These are phyloP conservation scores for Mesorhabditis belari DNA, from an alignment of 2,888 invertebrate genomes.

Conservation along the genomic window DNA sequence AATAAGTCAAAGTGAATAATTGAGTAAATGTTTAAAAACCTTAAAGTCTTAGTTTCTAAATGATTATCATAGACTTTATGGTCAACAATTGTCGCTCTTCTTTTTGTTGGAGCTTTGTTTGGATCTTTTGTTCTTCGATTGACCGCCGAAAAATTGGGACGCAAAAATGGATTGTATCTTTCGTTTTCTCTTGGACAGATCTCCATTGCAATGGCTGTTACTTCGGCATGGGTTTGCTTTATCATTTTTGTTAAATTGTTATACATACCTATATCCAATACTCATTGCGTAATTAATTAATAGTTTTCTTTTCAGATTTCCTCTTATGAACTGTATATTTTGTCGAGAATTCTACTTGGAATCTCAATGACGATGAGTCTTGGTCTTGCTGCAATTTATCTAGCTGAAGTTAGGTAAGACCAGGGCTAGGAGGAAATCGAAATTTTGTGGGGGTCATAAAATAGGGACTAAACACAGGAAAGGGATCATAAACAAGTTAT, in stretches of 20 bases:
- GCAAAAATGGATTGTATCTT: slow-evolving; percentile 12
- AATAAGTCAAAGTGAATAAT: no score
- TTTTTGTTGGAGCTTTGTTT: slow-evolving; percentile 38
- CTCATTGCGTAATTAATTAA: background rate
- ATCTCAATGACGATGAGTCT: slow-evolving; percentile 33
- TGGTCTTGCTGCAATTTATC: slow-evolving; percentile 30
- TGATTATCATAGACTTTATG: slow-evolving; percentile 39
- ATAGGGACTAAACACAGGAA: no score
- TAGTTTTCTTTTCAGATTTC: slow-evolving; percentile 17
- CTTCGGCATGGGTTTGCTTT: background rate
- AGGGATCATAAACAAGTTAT: no score
- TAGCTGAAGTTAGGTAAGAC: slow-evolving; percentile 29
- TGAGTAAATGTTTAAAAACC: no score
- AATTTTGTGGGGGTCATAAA: no score
- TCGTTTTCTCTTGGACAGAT: background rate
- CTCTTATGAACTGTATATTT: slow-evolving; percentile 34
- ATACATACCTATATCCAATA: background rate
- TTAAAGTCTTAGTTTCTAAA: no score
- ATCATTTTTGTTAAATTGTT: background rate
- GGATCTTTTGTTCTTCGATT: slow-evolving; percentile 28
- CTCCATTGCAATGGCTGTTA: background rate
- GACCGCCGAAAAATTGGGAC: slow-evolving; percentile 33
- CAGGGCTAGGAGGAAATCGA: no score
- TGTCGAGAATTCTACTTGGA: slow-evolving; percentile 34
- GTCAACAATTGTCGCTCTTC: slow-evolving; percentile 37